Percentiles rank a stretch among this genome's conserved stretches.
These are phyloP conservation scores for Trichomalopsis sarcophagae DNA, from an alignment of 1,140 invertebrate genomes.

Conservation along the genomic window DNA sequence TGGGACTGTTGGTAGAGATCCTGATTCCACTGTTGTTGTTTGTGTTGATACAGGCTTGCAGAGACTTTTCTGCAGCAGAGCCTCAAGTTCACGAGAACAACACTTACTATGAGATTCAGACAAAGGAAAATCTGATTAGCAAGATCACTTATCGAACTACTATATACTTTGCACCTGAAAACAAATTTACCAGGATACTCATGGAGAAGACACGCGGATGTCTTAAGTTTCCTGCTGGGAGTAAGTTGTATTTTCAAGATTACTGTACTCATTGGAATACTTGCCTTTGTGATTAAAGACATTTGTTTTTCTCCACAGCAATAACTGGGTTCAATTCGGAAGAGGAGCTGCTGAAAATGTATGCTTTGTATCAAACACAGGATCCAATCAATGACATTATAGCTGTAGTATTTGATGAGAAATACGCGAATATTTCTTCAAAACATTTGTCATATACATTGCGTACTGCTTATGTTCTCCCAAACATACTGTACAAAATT, in stretches of 20 bases:
- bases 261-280: not conserved
- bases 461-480: conserved; percentile 60
- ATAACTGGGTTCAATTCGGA: conserved; percentile 64
- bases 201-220: conserved; percentile 61
- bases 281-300: not conserved
- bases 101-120: conserved; percentile 60
- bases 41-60: conserved; percentile 62
- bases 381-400: conserved; percentile 46
- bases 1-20: conserved; percentile 65
- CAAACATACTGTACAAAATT: conserved; percentile 60
- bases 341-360: conserved; percentile 61
- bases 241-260: conserved; percentile 57
- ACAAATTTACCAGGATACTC: conserved; percentile 56
- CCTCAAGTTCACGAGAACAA: conserved; percentile 55
- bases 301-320: conserved; percentile 53
- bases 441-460: conserved; percentile 66
- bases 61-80: conserved; percentile 60
- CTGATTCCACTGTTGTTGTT: conserved; percentile 67
- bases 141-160: conserved; percentile 42
- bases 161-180: conserved; percentile 65
- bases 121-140: conserved; percentile 52
- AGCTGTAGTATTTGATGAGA: conserved; percentile 65
- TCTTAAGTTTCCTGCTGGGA: conserved; percentile 54
- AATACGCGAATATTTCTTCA: conserved; percentile 53
- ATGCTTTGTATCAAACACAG: conserved; percentile 57